These are phyloP conservation scores for Manacus vitellinus DNA, from an alignment of 2,113 vertebrate species.

Conservation along the genomic window DNA sequence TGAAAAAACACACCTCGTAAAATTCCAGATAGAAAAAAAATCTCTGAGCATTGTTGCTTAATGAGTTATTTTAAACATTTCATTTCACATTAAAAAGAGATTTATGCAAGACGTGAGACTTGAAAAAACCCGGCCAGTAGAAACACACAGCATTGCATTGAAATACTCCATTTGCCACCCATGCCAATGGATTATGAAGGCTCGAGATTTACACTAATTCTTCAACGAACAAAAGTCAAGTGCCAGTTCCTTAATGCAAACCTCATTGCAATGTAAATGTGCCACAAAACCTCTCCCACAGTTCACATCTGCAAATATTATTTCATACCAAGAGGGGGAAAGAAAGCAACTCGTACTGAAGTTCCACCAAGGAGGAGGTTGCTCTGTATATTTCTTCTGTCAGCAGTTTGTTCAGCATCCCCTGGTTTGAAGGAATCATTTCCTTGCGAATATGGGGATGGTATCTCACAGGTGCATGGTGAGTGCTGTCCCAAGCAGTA, in stretches of 20 bases:
- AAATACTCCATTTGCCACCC: neutral
- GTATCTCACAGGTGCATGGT: rapidly evolving
- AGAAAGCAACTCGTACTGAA: constrained; percentile 2
- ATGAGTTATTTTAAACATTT: constrained; percentile 30
- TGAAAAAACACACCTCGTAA: neutral
- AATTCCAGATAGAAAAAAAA: constrained; percentile 8
- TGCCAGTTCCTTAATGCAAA: constrained; percentile 46
- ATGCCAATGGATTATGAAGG: neutral
- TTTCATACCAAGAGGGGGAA: neutral
- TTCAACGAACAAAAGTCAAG: constrained; percentile 21
- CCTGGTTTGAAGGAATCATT: neutral
- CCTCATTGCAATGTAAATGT: neutral
- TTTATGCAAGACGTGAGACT: constrained; percentile 8
- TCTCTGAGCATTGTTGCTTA: neutral
- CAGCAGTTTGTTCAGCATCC: neutral
- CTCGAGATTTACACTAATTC: constrained; percentile 12
- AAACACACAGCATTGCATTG: neutral
- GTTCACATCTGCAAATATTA: constrained; percentile 72
- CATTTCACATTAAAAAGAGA: constrained; percentile 2
- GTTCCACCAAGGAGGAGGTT: constrained; percentile 50
- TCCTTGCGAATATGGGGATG: neutral
- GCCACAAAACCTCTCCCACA: constrained; percentile 29
- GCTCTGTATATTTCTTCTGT: neutral
- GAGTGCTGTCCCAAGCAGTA: neutral
- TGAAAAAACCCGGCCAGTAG: constrained; percentile 8